Base-by-base conservation (phyloP, 2,888 invertebrate genomes). In the Syritta pipiens region DNA sequence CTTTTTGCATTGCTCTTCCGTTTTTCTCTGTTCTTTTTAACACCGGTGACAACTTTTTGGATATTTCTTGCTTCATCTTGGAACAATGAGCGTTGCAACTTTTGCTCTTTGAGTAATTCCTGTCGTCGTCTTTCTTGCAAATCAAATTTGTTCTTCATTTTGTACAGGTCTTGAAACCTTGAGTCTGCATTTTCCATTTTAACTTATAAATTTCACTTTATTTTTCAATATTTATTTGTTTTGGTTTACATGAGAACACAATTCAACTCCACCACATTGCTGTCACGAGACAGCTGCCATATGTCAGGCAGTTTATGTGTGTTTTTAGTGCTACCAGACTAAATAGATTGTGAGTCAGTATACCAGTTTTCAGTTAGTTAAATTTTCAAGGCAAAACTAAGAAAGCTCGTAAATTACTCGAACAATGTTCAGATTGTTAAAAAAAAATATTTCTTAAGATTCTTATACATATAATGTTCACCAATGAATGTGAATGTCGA, bases 91-190 rank as follows among this genome's bases (percentile, higher is more conserved):
- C 89, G 84, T n/a, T 85, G 83, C n/a, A 74, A 62, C 63, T 86
- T 88, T 40, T 88, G 89, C 17, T 86, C 82, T 4, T 83, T 55
- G 0, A 89, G 79, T 0, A 88, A 67, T 1, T 63, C 14, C n/a
- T 77, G 68, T 1, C 88, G 85, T 0, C 89, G 85, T 17, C 63
- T 68, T 46, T 84, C 84, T 46, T 89, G 88, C 10, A 51, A 6
- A 26, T 74, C 46, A 20, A 14, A 24, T 60, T 55, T 44, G 4
- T 4, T 26, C 1, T 51, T 67, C 7, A 7, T 42, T 57, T 74
- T 77, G 6, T 60, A 77, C 5, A 77, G 60, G 14, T 77, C 42
- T 12, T 65, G 30, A 9, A 60, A 72, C 19, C 65, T 77, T 9
- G 77, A 72, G 20, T 67, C 53, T 3, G 14, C 20, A 49, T 65